A percentile compares a stretch with the other conserved stretches of the same genome.
phyloP scores from a whole-genome alignment of 2,797 vertebrate species.

The Mergus octosetaceus region DNA sequence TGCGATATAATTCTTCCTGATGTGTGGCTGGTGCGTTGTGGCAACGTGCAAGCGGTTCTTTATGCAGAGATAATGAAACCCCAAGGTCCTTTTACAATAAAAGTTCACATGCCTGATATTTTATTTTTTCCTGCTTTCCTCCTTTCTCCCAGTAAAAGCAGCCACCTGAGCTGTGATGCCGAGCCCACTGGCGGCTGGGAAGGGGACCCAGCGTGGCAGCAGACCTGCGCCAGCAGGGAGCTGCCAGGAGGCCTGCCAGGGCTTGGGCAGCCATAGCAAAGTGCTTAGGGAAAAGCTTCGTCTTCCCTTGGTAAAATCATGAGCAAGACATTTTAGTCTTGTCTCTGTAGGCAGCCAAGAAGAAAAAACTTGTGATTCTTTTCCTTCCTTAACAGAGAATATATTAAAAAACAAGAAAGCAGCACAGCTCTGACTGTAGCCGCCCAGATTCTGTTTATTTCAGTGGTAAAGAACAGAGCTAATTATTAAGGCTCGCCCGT shows the following conservation, averaged over 20 bases:
- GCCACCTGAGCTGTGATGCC: not conserved
- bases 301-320: not conserved
- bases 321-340: not conserved
- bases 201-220: not conserved
- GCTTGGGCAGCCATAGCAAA: not conserved
- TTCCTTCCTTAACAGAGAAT: not conserved
- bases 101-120: not conserved
- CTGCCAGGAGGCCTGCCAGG: not conserved
- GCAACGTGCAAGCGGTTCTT: not conserved
- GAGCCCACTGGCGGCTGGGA: not conserved
- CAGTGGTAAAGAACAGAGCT: not conserved
- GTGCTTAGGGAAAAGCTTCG: not conserved
- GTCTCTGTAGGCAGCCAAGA: not conserved
- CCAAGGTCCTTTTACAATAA: not conserved
- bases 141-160: not conserved
- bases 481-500: not conserved
- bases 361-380: not conserved
- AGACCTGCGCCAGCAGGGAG: not conserved
- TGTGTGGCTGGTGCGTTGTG: accelerated
- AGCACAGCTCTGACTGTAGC: not conserved
- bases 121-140: not conserved
- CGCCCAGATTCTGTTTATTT: not conserved
- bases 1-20: accelerated
- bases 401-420: not conserved
- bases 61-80: not conserved